Evolutionary conservation across 1,140 invertebrate genomes (phyloP).

Genomic region (Lepeophtheirus salmonis): DNA sequence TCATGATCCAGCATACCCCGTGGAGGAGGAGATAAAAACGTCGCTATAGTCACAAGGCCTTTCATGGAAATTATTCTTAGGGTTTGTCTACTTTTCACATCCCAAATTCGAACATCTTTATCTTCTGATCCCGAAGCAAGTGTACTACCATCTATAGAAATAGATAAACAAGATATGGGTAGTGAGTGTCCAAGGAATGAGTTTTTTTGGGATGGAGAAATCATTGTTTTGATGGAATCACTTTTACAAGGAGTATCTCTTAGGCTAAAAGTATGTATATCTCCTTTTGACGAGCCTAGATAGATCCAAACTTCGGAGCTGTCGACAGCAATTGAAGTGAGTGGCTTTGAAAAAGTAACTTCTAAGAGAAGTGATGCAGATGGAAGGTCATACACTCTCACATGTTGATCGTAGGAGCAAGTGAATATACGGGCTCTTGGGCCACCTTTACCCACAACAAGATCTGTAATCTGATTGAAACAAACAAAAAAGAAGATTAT

Average conservation of each 20-base stretch:
- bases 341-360: constrained; percentile 46
- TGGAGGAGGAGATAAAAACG: not conserved
- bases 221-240: constrained; percentile 26
- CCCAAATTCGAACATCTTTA: constrained; percentile 52
- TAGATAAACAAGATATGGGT: constrained; percentile 43
- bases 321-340: constrained; percentile 49
- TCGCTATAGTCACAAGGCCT: constrained; percentile 39
- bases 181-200: constrained; percentile 42
- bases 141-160: constrained; percentile 43
- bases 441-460: constrained; percentile 36
- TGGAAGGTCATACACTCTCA: constrained; percentile 54
- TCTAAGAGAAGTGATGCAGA: constrained; percentile 45
- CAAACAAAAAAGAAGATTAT: no score
- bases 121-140: constrained; percentile 54
- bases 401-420: constrained; percentile 56
- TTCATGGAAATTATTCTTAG: constrained; percentile 46
- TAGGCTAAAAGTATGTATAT: constrained; percentile 45
- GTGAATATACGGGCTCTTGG: constrained; percentile 45
- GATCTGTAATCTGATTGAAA: constrained; percentile 45
- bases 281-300: constrained; percentile 47
- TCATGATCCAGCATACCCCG: constrained; percentile 7
- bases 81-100: constrained; percentile 49
- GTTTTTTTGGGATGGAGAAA: constrained; percentile 23
- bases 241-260: constrained; percentile 39
- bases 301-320: constrained; percentile 45